Conservation (phyloP, 2,888 invertebrate species). For the Pandemis corylana region DNA sequence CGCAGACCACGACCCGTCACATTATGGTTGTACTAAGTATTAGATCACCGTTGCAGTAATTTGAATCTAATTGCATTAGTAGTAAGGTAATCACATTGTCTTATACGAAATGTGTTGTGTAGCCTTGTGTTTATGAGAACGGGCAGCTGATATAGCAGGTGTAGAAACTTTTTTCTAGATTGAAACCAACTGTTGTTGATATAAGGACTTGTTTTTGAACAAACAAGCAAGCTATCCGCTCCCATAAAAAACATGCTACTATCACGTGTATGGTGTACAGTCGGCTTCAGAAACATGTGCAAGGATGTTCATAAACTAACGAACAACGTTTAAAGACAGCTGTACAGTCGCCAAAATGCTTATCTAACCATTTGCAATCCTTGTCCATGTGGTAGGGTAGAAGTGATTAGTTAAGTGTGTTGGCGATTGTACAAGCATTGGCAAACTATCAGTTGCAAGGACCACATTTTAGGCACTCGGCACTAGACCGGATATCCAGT, state of each 20-base stretch:
- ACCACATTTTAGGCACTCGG: neutral
- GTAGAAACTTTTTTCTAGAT: neutral
- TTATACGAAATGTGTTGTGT: neutral
- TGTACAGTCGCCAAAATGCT: neutral
- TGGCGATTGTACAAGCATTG: neutral
- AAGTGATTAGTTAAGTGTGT: neutral
- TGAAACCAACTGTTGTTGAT: neutral
- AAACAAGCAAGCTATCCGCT: neutral
- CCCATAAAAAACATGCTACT: neutral
- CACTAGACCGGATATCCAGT: too few species aligned
- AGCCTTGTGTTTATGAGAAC: neutral
- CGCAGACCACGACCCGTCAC: neutral
- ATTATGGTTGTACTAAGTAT: conserved; percentile 6
- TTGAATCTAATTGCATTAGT: conserved; percentile 1
- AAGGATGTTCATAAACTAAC: neutral
- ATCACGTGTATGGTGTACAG: conserved; percentile 1
- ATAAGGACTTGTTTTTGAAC: neutral
- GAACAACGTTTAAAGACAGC: neutral
- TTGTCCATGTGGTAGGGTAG: neutral
- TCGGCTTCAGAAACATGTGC: neutral
- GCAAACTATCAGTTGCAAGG: neutral
- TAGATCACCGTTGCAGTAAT: neutral
- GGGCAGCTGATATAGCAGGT: neutral
- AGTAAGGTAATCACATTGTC: neutral
- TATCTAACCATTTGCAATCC: neutral